Evolutionary conservation across 2,888 invertebrate genomes (phyloP).

Genomic region (Epistrophella euchroma): DNA sequence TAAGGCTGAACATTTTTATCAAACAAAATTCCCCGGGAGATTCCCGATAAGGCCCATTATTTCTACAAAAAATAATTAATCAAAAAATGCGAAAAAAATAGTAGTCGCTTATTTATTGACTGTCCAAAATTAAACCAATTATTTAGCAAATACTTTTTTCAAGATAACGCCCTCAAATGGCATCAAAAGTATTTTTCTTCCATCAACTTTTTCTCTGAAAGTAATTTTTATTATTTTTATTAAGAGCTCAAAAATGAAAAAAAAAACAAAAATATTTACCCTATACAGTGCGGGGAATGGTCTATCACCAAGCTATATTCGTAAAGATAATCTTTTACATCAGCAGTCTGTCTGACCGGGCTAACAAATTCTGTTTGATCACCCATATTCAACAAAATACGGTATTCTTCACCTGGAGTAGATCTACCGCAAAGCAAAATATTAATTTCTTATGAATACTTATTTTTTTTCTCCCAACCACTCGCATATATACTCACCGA

Average conservation of each 20-base stretch:
- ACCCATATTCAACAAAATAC: constrained; percentile 77
- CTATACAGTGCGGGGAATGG: constrained; percentile 4
- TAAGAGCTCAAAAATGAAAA: neutral
- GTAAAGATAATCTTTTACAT: neutral
- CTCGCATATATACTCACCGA: constrained; percentile 74
- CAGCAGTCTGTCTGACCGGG: neutral
- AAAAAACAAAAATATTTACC: constrained; percentile 12
- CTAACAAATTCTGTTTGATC: neutral
- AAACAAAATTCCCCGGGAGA: too few relatives aligned
- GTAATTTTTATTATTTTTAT: neutral
- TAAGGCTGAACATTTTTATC: too few relatives aligned
- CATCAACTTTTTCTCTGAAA: constrained; percentile 22
- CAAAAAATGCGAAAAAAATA: too few relatives aligned
- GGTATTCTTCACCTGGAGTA: constrained; percentile 79
- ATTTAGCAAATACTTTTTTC: constrained; percentile 23
- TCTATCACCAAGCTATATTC: neutral
- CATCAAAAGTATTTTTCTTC: constrained; percentile 78
- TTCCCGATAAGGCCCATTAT: too few relatives aligned
- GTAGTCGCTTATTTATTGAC: neutral
- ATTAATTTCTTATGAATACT: too few relatives aligned
- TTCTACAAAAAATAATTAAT: too few relatives aligned
- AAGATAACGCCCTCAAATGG: constrained; percentile 81
- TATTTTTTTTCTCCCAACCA: neutral
- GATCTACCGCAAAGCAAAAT: constrained; percentile 74
- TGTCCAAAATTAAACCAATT: neutral